These are phyloP conservation scores for Anthopleura xanthogrammica DNA, from an alignment of 92 coral and sea anemone genomes.

Conservation along the genomic window DNA sequence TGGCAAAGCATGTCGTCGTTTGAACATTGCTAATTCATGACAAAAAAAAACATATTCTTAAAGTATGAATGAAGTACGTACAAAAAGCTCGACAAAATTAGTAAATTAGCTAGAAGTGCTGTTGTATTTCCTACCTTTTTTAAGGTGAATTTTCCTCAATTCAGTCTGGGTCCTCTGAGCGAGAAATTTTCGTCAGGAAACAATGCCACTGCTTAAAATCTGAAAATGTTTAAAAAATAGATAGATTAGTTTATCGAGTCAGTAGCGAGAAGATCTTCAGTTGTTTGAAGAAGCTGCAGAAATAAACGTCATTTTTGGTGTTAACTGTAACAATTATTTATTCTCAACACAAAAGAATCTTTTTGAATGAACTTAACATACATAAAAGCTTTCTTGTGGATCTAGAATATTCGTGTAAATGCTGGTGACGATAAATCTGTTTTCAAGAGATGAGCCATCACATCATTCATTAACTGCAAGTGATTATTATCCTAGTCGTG, in stretches of 20 bases:
- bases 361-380: neutral
- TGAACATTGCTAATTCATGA: too few relatives aligned
- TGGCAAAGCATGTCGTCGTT: too few relatives aligned
- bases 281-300: neutral
- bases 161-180: too few relatives aligned
- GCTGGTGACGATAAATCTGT: neutral
- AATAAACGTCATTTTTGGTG: neutral
- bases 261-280: neutral
- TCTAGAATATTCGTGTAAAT: neutral
- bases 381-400: neutral
- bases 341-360: neutral
- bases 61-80: too few relatives aligned
- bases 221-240: neutral
- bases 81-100: too few relatives aligned
- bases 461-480: neutral
- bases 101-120: too few relatives aligned
- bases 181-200: neutral
- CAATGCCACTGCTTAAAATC: neutral
- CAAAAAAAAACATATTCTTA: too few relatives aligned
- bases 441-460: neutral
- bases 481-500: neutral
- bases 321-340: neutral
- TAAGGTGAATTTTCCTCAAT: neutral
- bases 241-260: neutral
- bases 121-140: neutral